These are phyloP conservation scores for Copidosoma aretas DNA, from an alignment of 2,888 invertebrate genomes.

Conservation along the genomic window DNA sequence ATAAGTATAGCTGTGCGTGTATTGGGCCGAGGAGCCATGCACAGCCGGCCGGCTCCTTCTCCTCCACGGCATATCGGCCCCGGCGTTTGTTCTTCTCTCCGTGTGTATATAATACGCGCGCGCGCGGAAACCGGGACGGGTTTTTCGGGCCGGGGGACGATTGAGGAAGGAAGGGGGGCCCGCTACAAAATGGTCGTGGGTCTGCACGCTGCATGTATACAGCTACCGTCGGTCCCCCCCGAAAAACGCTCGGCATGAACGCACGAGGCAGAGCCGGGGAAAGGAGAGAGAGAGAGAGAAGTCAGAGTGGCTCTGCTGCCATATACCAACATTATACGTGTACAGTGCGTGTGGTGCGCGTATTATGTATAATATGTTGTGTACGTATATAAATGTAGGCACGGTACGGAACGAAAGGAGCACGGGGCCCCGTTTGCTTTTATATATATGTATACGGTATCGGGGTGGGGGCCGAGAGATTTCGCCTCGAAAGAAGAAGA, in stretches of 20 bases:
- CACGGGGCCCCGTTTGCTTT: neutral
- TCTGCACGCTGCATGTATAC: too few relatives aligned
- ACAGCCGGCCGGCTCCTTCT: too few relatives aligned
- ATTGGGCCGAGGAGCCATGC: neutral
- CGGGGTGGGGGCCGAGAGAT: neutral
- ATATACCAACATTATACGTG: too few relatives aligned
- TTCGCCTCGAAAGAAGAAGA: neutral
- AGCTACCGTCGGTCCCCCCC: neutral
- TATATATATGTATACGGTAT: too few relatives aligned
- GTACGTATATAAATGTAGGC: too few relatives aligned
- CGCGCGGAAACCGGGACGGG: neutral
- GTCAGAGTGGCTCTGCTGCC: slow-evolving; percentile 4
- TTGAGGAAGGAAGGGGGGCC: neutral
- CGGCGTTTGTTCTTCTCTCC: neutral
- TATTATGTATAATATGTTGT: too few relatives aligned
- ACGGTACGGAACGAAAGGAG: neutral
- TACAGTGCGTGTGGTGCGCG: neutral
- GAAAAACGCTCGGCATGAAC: neutral
- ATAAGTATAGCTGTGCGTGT: neutral
- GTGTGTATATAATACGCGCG: neutral
- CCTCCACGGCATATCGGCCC: too few relatives aligned
- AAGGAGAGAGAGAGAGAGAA: slow-evolving; percentile 2
- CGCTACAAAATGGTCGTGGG: neutral
- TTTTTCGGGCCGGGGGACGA: neutral
- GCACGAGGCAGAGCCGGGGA: slow-evolving; percentile 3